Evolutionary conservation across 2,888 invertebrate species (phyloP), one percentile per base, ranked within the genome.

Genomic region (Eupeodes latifasciatus): DNA sequence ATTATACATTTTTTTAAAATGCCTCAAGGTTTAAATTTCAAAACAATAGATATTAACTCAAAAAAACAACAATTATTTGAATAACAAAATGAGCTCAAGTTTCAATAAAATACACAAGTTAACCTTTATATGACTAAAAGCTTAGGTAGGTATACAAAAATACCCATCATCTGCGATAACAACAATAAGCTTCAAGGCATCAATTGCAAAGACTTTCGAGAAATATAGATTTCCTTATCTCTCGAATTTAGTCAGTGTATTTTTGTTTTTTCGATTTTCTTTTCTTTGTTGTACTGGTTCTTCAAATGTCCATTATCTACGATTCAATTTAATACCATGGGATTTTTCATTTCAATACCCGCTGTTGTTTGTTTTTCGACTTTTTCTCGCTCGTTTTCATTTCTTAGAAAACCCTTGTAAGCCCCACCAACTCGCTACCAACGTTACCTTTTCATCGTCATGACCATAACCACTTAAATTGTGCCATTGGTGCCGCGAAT

Each of bases 261-360:
- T 27, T 27, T 27, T 16, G 16, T 69, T n/a, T 11, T 16, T 55
- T 9, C 27, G 4, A 0, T 40, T 53, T 4, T 40, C 2, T 19
- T 16, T 10, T 57, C 10, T 3, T 47, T 57, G 16, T 64, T 16
- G 44, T 11, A 7, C 3, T 19, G 16, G 14, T 19, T 14, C 19
- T 27, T 47, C 27, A 11, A 71, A 71, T 49, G 59, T 59, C 47
- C 72, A 72, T 72, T 59, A 72, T 72, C 72, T 72, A 1, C 34
- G 59, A 47, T 72, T 72, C 59, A 59, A 27, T 72, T 59, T 72
- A 27, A 72, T 72, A 11, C 59, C 12, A 47, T 49, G 34, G 6
- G 47, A 72, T 72, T 72, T 72, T 72, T 72, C 71, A 76, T 83
- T 80, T 79, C 79, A 61, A 80, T 75, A 72, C 83, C 19, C 53